Conservation (phyloP, 2,113 vertebrate species). For the Chaenogobius annularis region DNA sequence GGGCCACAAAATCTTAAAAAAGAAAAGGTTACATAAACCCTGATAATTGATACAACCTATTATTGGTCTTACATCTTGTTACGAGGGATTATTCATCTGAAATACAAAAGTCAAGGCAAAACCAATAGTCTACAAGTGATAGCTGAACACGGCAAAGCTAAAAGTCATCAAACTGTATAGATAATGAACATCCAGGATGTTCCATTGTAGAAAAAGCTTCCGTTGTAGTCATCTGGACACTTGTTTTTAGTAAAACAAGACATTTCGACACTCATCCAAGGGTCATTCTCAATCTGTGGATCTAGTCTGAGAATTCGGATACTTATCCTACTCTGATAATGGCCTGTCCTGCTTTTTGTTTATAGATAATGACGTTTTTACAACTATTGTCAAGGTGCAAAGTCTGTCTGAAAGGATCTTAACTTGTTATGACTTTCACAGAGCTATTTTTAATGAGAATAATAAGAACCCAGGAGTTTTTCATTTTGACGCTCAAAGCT, state of each 20-base stretch:
- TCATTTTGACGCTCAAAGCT: background rate
- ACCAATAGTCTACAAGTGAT: background rate
- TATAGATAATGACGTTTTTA: background rate
- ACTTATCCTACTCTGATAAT: too few species aligned
- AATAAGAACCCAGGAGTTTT: background rate
- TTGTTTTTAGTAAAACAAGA: too few species aligned
- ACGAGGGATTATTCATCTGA: background rate
- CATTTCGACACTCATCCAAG: too few species aligned
- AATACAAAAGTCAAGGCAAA: background rate
- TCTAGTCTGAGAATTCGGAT: too few species aligned
- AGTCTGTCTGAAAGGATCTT: background rate
- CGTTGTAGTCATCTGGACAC: too few species aligned
- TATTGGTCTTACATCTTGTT: background rate
- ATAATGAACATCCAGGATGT: too few species aligned
- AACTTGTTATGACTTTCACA: background rate
- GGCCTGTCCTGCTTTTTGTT: too few species aligned
- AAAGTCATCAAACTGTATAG: background rate
- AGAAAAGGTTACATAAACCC: background rate
- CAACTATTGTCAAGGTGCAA: background rate
- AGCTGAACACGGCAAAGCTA: background rate
- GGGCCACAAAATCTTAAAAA: too few species aligned
- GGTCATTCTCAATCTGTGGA: too few species aligned
- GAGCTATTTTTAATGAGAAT: background rate
- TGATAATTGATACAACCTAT: background rate
- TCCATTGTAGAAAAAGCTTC: too few species aligned